phyloP scores from a whole-genome alignment of 1,140 invertebrate species.

The Olivierus martensii region DNA sequence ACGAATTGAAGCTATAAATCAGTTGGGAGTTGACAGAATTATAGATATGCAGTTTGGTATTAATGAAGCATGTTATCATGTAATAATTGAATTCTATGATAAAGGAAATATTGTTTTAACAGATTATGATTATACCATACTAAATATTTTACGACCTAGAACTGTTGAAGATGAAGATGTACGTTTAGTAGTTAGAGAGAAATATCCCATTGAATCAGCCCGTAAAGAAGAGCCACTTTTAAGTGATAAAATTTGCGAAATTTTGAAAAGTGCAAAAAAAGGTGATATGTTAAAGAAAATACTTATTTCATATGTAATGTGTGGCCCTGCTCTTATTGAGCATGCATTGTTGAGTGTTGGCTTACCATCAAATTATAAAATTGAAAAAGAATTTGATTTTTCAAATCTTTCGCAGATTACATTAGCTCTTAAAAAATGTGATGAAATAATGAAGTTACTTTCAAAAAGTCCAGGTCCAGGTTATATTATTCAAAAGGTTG shows the following conservation, averaged over 20 bases:
- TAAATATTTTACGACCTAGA: constrained; percentile 85
- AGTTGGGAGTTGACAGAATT: constrained; percentile 76
- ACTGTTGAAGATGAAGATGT: constrained; percentile 70
- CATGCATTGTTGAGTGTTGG: constrained; percentile 62
- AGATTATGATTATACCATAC: constrained; percentile 77
- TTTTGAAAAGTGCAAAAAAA: constrained; percentile 48
- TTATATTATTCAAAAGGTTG: constrained; percentile 56
- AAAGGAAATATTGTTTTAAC: constrained; percentile 92
- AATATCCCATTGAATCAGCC: constrained; percentile 66
- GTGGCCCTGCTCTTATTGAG: constrained; percentile 78
- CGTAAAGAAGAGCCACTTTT: not conserved
- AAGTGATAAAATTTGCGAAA: constrained; percentile 32
- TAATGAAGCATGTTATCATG: constrained; percentile 85
- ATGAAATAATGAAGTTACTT: constrained; percentile 44
- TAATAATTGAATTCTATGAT: constrained; percentile 94
- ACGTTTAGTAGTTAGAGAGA: constrained; percentile 78
- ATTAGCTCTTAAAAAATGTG: constrained; percentile 51
- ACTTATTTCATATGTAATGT: constrained; percentile 31
- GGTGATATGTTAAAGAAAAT: constrained; percentile 73
- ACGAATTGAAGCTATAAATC: constrained; percentile 68
- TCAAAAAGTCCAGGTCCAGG: constrained; percentile 19
- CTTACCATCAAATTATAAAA: constrained; percentile 51
- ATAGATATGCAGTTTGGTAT: constrained; percentile 88
- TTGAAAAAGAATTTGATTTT: constrained; percentile 46
- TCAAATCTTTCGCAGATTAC: constrained; percentile 31